Conservation (phyloP, 2,888 invertebrate species). For the Acanthoscelides obtectus region DNA sequence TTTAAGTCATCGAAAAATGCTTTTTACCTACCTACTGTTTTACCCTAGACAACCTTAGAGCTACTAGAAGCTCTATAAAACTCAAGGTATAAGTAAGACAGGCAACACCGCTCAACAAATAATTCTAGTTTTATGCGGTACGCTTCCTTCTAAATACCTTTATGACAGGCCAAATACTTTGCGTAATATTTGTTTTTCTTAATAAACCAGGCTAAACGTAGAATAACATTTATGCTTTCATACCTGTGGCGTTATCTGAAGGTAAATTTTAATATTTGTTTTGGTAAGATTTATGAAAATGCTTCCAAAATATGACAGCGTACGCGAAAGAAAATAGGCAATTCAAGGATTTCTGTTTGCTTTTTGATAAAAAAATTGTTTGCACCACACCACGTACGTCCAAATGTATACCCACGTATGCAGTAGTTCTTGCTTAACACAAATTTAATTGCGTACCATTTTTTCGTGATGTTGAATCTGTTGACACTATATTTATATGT, state of each 20-base stretch:
- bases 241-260: not conserved
- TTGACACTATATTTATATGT: not conserved
- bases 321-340: constrained; percentile 21
- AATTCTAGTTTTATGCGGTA: not conserved
- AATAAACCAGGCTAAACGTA: not conserved
- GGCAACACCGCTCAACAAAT: not conserved
- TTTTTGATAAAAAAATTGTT: constrained; percentile 16
- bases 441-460: not conserved
- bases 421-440: not conserved
- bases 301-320: constrained; percentile 6
- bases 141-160: not conserved
- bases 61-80: too few species aligned
- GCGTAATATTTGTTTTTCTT: not conserved
- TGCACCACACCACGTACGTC: not conserved
- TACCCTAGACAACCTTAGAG: too few species aligned
- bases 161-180: not conserved
- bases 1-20: too few species aligned
- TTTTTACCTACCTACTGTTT: too few species aligned
- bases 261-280: not conserved
- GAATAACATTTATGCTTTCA: not conserved
- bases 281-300: not conserved
- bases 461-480: not conserved
- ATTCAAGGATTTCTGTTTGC: constrained; percentile 22
- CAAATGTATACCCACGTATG: not conserved
- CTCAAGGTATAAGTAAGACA: not conserved